These are phyloP conservation scores for Eudyptes chrysolophus DNA, from an alignment of 2,113 vertebrate genomes.

Conservation along the genomic window DNA sequence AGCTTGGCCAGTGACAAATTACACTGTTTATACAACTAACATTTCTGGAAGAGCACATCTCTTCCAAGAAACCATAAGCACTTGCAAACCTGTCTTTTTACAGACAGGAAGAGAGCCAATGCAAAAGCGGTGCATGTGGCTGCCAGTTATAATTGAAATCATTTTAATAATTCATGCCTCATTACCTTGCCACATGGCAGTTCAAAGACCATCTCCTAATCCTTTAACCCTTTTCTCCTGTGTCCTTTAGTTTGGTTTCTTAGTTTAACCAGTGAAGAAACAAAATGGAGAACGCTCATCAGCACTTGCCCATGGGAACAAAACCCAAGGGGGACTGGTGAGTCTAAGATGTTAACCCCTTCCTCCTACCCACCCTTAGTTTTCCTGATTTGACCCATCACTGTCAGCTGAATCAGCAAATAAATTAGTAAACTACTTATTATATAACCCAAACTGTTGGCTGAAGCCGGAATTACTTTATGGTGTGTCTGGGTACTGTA, in stretches of 20 bases:
- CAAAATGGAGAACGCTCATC: not conserved
- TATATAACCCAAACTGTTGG: not conserved
- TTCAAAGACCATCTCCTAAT: conserved; percentile 61
- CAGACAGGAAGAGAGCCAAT: not conserved
- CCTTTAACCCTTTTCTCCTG: conserved; percentile 53
- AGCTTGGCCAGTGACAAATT: not conserved
- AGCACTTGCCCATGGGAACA: not conserved
- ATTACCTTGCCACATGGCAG: conserved; percentile 60
- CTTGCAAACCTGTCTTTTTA: conserved; percentile 2
- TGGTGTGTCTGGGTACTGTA: not conserved
- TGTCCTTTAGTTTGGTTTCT: conserved; percentile 38
- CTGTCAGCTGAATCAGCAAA: not conserved
- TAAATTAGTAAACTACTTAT: not conserved
- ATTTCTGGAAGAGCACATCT: not conserved
- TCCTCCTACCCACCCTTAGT: not conserved
- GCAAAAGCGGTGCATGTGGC: not conserved
- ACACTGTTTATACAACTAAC: not conserved
- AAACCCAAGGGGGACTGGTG: not conserved
- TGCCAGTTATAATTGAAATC: conserved; percentile 57
- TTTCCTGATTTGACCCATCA: not conserved
- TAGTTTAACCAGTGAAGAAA: conserved; percentile 40
- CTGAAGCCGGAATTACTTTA: not conserved
- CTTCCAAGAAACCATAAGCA: not conserved
- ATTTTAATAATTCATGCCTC: conserved; percentile 69
- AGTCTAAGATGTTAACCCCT: not conserved